Evolutionary conservation across 2,113 vertebrate genomes (phyloP).

Genomic region (Corydoras maculifer): DNA sequence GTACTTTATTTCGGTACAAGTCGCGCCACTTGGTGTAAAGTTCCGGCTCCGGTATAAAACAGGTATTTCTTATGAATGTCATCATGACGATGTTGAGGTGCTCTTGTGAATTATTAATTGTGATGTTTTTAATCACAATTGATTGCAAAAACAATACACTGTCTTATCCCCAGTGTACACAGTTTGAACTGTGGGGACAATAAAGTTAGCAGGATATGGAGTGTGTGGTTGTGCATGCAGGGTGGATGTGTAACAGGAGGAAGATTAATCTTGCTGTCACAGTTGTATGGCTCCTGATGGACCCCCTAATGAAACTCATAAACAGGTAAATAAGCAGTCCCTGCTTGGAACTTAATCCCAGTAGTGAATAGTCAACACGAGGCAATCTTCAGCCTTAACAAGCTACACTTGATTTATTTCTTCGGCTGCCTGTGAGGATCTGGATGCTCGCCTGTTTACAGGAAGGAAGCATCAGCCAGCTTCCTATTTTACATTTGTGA

Average conservation of each 20-base stretch:
- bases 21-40: too few relatives aligned
- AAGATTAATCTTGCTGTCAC: constrained; percentile 50
- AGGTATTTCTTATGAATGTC: too few relatives aligned
- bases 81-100: too few relatives aligned
- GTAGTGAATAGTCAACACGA: constrained; percentile 36
- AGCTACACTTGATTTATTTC: constrained; percentile 28
- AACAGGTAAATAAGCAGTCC: constrained; percentile 60
- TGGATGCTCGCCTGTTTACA: too few relatives aligned
- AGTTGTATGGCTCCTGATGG: constrained; percentile 44
- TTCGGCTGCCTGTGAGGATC: constrained; percentile 16
- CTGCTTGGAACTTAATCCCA: constrained; percentile 41
- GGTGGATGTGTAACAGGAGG: constrained; percentile 35
- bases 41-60: too few relatives aligned
- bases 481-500: too few relatives aligned
- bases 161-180: neutral
- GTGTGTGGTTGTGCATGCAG: constrained; percentile 26
- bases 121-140: too few relatives aligned
- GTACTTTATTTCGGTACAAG: too few relatives aligned
- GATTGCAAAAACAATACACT: neutral
- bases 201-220: neutral
- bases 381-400: constrained; percentile 31
- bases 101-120: too few relatives aligned
- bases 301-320: constrained; percentile 49
- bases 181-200: too few relatives aligned
- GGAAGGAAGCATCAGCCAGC: too few relatives aligned